These are phyloP conservation scores for Scolopax mira DNA, from an alignment of 2,113 vertebrate genomes.

Conservation along the genomic window DNA sequence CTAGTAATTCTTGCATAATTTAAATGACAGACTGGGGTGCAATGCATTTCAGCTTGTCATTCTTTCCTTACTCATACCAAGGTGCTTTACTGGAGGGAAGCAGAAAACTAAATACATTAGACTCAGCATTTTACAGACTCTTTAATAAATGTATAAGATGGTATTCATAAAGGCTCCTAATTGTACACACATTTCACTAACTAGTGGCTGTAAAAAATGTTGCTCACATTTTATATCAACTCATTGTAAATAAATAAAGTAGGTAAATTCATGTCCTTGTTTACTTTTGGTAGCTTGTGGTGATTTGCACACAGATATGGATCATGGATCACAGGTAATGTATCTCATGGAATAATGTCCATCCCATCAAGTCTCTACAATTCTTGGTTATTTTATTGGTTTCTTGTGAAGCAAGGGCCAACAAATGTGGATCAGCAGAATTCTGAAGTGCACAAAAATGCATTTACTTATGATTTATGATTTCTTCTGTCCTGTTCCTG, in stretches of 20 bases:
- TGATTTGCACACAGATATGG: neutral
- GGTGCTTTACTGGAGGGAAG: slow-evolving; percentile 39
- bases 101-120: neutral
- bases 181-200: slow-evolving; percentile 45
- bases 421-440: neutral
- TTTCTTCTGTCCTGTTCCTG: neutral
- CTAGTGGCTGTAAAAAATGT: slow-evolving; percentile 41
- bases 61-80: slow-evolving; percentile 14
- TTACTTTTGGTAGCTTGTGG: neutral
- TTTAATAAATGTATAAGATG: slow-evolving; percentile 53
- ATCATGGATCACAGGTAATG: neutral
- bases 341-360: neutral
- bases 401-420: neutral
- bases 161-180: slow-evolving; percentile 58
- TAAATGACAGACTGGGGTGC: slow-evolving; percentile 26
- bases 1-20: slow-evolving; percentile 66
- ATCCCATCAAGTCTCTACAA: neutral
- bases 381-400: neutral
- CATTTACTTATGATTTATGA: neutral
- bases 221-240: slow-evolving; percentile 66
- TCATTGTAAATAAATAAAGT: neutral
- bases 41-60: slow-evolving; percentile 47
- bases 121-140: slow-evolving; percentile 37
- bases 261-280: neutral
- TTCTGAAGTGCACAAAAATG: neutral